These are phyloP conservation scores for Bolborhynchus lineola DNA, from an alignment of 2,113 vertebrate species.

Conservation along the genomic window DNA sequence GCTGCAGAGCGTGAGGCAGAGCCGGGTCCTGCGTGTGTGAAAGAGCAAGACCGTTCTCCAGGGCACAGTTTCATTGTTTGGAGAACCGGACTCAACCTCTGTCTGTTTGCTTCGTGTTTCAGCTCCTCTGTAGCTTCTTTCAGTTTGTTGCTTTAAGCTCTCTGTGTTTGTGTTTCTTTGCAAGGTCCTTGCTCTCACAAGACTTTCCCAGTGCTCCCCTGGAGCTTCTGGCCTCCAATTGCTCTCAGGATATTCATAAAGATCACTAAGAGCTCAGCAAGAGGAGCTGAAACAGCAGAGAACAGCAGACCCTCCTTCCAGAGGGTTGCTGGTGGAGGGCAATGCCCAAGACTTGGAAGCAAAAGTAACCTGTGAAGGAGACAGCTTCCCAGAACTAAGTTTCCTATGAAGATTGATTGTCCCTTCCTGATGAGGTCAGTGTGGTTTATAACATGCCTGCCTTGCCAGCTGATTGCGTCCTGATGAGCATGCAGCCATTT, in stretches of 20 bases:
- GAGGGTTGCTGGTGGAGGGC: neutral
- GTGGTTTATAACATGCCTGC: neutral
- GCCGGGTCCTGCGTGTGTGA: neutral
- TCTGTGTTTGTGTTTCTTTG: neutral
- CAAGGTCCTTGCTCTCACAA: slow-evolving; percentile 64
- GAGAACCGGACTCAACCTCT: neutral
- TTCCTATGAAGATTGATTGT: neutral
- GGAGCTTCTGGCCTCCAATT: neutral
- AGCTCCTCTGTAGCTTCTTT: neutral
- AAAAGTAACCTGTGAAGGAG: neutral
- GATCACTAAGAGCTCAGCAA: neutral
- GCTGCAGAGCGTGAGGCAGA: neutral
- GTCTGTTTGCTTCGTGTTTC: neutral
- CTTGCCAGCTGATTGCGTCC: neutral
- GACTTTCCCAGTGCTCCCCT: neutral
- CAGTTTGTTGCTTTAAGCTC: slow-evolving; percentile 42
- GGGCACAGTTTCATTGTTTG: neutral
- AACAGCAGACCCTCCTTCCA: neutral
- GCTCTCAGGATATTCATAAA: slow-evolving; percentile 30
- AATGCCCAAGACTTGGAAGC: neutral
- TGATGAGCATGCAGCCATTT: neutral
- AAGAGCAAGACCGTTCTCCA: neutral
- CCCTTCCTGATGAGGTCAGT: neutral
- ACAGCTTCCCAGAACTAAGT: neutral
- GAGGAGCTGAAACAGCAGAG: neutral